Evolutionary conservation across 2,113 vertebrate species (phyloP).

Genomic region (Entomyzon cyanotis): DNA sequence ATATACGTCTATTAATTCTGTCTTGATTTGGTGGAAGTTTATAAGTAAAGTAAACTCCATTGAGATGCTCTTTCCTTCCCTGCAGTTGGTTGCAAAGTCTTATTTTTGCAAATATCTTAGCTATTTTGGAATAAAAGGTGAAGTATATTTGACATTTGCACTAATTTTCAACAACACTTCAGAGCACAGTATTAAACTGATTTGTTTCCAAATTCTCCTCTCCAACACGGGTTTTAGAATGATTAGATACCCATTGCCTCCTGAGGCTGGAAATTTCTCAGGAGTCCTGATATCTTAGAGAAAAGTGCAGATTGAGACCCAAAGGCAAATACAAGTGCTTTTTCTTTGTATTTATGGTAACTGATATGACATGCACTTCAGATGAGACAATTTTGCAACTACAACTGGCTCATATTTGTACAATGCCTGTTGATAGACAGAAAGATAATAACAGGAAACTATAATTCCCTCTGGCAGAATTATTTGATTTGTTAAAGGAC

Average conservation of each 20-base stretch:
- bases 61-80: neutral
- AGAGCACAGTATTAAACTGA: neutral
- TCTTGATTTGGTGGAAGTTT: neutral
- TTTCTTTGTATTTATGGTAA: neutral
- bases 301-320: neutral
- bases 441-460: neutral
- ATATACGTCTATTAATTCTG: neutral
- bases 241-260: neutral
- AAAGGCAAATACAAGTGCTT: neutral
- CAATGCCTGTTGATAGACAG: neutral
- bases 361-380: neutral
- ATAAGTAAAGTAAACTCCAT: neutral
- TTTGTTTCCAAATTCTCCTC: neutral
- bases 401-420: neutral
- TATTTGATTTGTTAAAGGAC: constrained; percentile 48
- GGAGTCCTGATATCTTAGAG: neutral
- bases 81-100: neutral
- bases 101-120: neutral
- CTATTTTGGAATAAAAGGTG: neutral
- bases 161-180: neutral
- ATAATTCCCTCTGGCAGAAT: constrained; percentile 24
- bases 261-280: neutral
- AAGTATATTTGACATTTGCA: neutral
- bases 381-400: constrained; percentile 33
- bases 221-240: neutral